A percentile compares a stretch with the other conserved stretches of the same genome.
phyloP scores from a whole-genome alignment of 2,888 invertebrate genomes.

The Chymomyza fuscimana region DNA sequence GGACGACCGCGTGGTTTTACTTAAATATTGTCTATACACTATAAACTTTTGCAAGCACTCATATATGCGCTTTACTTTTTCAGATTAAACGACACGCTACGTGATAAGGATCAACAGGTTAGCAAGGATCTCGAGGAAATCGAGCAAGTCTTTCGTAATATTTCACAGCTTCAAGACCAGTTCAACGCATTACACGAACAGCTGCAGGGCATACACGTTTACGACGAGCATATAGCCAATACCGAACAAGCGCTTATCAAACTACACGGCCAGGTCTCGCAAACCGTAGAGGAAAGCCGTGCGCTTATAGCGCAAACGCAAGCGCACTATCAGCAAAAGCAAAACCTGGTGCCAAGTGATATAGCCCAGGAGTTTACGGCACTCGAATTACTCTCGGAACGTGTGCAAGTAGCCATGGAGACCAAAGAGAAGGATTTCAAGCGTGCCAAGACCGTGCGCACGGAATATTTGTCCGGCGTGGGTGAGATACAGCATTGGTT shows the following conservation, averaged over 20 bases:
- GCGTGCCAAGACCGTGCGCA: constrained; percentile 89
- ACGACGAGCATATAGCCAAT: constrained; percentile 85
- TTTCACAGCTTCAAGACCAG: constrained; percentile 85
- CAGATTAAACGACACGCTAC: constrained; percentile 90
- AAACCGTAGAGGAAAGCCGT: constrained; percentile 82
- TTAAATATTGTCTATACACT: constrained; percentile 1
- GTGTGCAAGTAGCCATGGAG: constrained; percentile 89
- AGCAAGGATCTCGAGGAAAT: constrained; percentile 88
- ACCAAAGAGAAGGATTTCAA: constrained; percentile 93
- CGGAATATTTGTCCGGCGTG: constrained; percentile 89
- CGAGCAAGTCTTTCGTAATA: constrained; percentile 85
- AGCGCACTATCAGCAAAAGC: constrained; percentile 83
- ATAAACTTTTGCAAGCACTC: not conserved
- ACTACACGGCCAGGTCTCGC: constrained; percentile 82
- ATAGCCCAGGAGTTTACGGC: constrained; percentile 89
- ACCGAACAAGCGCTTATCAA: constrained; percentile 83
- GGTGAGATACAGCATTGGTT: constrained; percentile 92
- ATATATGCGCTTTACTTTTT: constrained; percentile 9
- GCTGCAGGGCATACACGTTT: constrained; percentile 87
- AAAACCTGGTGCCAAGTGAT: constrained; percentile 86
- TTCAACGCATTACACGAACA: constrained; percentile 85
- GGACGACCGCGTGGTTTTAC: constrained; percentile 15
- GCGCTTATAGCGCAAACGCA: constrained; percentile 83
- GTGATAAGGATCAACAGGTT: constrained; percentile 87
- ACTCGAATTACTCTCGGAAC: constrained; percentile 90